A percentile compares a stretch with the other conserved stretches of the same genome.
phyloP scores from a whole-genome alignment of 2,113 vertebrate genomes.

The Ictidomys tridecemlineatus region DNA sequence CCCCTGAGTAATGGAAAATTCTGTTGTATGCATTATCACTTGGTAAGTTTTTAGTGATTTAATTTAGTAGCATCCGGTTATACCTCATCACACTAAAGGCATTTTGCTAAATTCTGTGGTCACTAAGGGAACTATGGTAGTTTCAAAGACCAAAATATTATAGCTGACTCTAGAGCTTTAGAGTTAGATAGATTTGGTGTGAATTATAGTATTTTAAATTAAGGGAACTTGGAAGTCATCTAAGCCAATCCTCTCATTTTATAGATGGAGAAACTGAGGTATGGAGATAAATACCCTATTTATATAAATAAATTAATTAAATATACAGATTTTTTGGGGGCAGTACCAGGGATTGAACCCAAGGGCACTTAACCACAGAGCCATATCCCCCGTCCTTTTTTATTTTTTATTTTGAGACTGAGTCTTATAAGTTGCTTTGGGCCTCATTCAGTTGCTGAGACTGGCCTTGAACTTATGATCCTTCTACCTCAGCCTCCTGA shows the following conservation, averaged over 20 bases:
- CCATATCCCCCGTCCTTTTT: no score
- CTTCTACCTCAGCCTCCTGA: no score
- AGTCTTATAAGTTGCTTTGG: no score
- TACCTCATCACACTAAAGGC: not conserved
- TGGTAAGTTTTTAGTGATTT: slow-evolving; percentile 54
- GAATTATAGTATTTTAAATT: slow-evolving; percentile 57
- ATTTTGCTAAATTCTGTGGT: slow-evolving; percentile 59
- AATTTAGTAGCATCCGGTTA: slow-evolving; percentile 51
- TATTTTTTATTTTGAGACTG: no score
- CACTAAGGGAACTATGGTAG: slow-evolving; percentile 53
- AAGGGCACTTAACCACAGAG: no score
- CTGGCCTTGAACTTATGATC: no score
- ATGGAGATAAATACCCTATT: not conserved
- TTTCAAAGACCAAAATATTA: slow-evolving; percentile 45
- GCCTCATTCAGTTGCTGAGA: no score
- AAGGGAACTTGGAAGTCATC: slow-evolving; percentile 30
- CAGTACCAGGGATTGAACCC: no score
- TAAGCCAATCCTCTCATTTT: slow-evolving; percentile 27
- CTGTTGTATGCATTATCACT: not conserved
- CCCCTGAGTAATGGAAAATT: not conserved
- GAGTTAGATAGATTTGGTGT: slow-evolving; percentile 43
- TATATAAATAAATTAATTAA: not conserved
- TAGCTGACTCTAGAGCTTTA: slow-evolving; percentile 57
- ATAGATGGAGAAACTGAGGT: slow-evolving; percentile 37
- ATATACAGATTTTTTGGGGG: no score